Evolutionary conservation across 2,888 invertebrate genomes (phyloP).

Genomic region (Sycophila texana): DNA sequence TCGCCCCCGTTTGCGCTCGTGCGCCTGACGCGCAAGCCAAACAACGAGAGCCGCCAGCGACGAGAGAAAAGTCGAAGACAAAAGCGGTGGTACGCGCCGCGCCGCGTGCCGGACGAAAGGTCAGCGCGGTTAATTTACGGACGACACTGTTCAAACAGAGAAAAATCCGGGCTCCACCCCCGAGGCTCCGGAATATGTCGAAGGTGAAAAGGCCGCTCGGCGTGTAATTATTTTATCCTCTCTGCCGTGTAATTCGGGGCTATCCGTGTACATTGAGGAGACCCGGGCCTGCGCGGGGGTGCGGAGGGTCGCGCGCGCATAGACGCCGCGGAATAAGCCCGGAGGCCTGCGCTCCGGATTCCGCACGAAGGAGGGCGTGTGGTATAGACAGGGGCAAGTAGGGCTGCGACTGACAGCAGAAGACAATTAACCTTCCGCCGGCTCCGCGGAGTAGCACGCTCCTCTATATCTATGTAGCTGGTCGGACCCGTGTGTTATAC

Average conservation of each 20-base stretch:
- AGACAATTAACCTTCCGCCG: conserved; percentile 74
- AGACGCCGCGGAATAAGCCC: conserved; percentile 61
- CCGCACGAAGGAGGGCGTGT: conserved; percentile 71
- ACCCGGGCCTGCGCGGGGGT: not conserved
- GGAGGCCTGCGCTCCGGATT: conserved; percentile 50
- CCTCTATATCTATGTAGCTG: conserved; percentile 33
- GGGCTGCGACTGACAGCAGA: conserved; percentile 75
- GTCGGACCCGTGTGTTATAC: conserved; percentile 7
- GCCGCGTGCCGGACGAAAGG: conserved; percentile 35
- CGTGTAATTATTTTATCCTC: conserved; percentile 75
- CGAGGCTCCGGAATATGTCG: conserved; percentile 57
- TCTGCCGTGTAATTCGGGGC: conserved; percentile 74
- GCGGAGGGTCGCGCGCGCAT: conserved; percentile 50
- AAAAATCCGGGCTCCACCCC: conserved; percentile 47
- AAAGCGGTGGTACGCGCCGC: conserved; percentile 6
- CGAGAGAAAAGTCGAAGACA: conserved; percentile 6
- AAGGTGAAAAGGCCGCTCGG: conserved; percentile 63
- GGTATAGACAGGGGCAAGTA: conserved; percentile 74
- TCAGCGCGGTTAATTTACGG: conserved; percentile 59
- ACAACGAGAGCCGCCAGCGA: not conserved
- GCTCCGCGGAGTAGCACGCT: conserved; percentile 60
- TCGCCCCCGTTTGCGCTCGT: not conserved
- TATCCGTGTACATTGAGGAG: conserved; percentile 40
- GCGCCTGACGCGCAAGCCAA: conserved; percentile 27
- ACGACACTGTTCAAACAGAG: conserved; percentile 68